Evolutionary conservation across 2,113 vertebrate species (phyloP).

Genomic region (Harpagus bidentatus): DNA sequence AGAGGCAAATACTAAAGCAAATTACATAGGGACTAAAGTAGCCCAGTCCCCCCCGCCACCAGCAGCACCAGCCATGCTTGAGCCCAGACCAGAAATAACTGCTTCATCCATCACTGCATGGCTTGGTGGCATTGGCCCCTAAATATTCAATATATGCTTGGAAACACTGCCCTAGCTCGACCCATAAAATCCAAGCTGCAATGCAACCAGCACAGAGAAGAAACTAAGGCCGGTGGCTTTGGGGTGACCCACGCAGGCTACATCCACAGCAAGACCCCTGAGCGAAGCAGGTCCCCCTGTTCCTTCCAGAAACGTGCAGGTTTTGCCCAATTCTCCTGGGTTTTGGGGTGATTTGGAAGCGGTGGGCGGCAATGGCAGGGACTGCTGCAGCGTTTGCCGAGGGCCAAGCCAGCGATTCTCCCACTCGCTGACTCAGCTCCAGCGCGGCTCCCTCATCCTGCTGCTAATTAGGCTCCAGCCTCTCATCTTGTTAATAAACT

Average conservation of each 20-base stretch:
- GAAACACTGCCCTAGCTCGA: background rate
- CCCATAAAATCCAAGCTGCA: background rate
- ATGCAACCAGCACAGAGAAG: accelerated
- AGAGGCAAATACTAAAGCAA: background rate
- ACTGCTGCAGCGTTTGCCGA: background rate
- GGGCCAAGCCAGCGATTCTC: conserved; percentile 47
- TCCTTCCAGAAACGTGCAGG: accelerated
- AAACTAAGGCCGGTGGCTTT: background rate
- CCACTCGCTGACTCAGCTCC: conserved; percentile 73
- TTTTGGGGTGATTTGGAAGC: background rate
- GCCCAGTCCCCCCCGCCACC: background rate
- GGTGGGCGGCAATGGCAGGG: accelerated
- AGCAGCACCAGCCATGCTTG: accelerated
- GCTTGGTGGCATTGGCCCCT: background rate
- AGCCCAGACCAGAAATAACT: background rate
- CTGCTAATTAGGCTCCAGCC: conserved; percentile 74
- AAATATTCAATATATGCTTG: background rate
- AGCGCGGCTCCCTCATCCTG: conserved; percentile 19
- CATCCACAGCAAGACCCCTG: background rate
- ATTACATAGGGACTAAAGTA: background rate
- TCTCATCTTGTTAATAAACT: conserved; percentile 76
- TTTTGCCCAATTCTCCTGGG: background rate
- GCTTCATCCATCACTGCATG: background rate
- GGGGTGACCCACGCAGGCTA: background rate
- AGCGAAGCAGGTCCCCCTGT: accelerated